phyloP scores from a whole-genome alignment of 2,888 invertebrate genomes.

The Plagiodera versicolora region DNA sequence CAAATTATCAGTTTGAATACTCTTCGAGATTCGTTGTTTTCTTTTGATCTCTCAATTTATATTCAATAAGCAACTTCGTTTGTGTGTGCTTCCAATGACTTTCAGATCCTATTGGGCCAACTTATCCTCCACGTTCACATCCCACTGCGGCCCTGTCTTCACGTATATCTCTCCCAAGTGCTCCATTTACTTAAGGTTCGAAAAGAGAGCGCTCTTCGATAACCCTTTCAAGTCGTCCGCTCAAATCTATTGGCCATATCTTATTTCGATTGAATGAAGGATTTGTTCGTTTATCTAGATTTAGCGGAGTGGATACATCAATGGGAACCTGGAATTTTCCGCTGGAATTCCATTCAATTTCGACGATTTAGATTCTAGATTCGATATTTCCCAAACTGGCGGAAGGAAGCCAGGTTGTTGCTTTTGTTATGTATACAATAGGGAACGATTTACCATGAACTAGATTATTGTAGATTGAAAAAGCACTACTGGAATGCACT shows the following conservation, averaged over 20 bases:
- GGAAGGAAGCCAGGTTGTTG: neutral
- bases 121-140: neutral
- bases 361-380: neutral
- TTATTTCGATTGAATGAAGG: constrained; percentile 11
- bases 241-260: constrained; percentile 21
- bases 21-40: too few relatives aligned
- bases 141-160: neutral
- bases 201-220: constrained; percentile 14
- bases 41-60: too few relatives aligned
- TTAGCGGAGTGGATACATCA: neutral
- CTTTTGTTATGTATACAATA: neutral
- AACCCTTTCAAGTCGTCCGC: constrained; percentile 21
- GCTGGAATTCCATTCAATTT: neutral
- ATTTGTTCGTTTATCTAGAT: constrained; percentile 12
- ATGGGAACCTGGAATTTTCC: neutral
- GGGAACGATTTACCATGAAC: too few relatives aligned
- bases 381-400: neutral
- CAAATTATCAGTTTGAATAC: too few relatives aligned
- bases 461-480: too few relatives aligned
- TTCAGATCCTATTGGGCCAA: too few relatives aligned
- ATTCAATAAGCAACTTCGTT: too few relatives aligned
- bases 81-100: too few relatives aligned
- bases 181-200: constrained; percentile 20
- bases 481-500: too few relatives aligned
- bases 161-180: neutral